Conservation (phyloP, 2,113 vertebrate species). For the Eulemur rufifrons region DNA sequence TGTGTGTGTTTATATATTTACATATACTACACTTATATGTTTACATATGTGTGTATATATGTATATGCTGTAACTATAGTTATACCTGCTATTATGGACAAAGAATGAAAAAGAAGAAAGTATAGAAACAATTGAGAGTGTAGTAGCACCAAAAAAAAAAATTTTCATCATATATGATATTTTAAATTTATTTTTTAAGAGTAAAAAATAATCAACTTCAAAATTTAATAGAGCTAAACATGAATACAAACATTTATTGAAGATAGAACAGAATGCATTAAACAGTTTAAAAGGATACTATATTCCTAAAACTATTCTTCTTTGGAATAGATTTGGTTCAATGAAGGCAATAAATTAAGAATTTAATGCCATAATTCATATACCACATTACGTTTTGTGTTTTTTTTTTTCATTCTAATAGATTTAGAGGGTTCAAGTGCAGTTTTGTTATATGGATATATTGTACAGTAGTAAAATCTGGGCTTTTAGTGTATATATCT, state of each 20-base stretch:
- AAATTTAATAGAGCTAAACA: background rate
- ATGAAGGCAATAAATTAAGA: background rate
- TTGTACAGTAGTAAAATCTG: too few relatives aligned
- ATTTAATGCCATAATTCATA: background rate
- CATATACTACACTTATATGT: background rate
- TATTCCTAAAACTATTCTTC: background rate
- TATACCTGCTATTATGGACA: too few relatives aligned
- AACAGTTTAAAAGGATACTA: background rate
- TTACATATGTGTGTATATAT: background rate
- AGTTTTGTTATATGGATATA: too few relatives aligned
- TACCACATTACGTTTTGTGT: background rate
- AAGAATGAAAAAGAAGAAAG: background rate
- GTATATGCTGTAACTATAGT: too few relatives aligned
- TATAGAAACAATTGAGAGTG: background rate
- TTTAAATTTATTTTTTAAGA: background rate
- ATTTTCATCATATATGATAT: background rate
- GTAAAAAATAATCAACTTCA: background rate
- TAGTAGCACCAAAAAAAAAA: background rate
- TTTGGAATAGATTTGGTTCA: background rate
- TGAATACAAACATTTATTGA: background rate
- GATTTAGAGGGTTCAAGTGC: too few relatives aligned
- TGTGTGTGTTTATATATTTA: background rate
- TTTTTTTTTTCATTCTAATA: background rate
- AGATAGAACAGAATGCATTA: too few relatives aligned
- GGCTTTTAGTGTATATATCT: too few relatives aligned